These are phyloP conservation scores for Cataglyphis albicans DNA, from an alignment of 2,888 invertebrate genomes.

Conservation along the genomic window DNA sequence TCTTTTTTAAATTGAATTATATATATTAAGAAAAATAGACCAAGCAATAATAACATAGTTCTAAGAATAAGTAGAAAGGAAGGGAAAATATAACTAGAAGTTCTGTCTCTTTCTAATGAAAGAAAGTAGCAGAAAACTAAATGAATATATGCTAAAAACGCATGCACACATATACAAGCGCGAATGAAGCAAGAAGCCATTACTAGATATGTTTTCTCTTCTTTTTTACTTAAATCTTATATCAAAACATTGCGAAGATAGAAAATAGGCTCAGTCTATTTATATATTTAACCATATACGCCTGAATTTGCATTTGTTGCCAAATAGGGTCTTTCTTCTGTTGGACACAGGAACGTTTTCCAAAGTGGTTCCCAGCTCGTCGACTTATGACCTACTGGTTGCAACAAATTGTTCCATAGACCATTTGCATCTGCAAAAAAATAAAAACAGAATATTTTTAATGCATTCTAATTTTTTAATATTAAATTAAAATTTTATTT, in stretches of 20 bases:
- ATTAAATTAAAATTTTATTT: constrained; percentile 4
- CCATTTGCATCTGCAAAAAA: constrained; percentile 87
- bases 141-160: not conserved
- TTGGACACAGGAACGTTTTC: constrained; percentile 86
- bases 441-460: constrained; percentile 62
- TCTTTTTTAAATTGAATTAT: not conserved
- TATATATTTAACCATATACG: not conserved
- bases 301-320: constrained; percentile 73
- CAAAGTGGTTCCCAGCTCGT: constrained; percentile 81
- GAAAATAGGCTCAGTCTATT: not conserved
- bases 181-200: not conserved
- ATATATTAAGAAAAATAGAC: not conserved
- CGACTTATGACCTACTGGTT: constrained; percentile 87
- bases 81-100: not conserved
- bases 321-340: constrained; percentile 86
- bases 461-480: not conserved
- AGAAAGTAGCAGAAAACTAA: not conserved
- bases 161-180: not conserved
- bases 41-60: not conserved
- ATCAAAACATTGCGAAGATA: not conserved
- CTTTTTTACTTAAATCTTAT: not conserved
- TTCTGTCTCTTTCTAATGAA: not conserved
- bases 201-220: not conserved
- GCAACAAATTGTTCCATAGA: constrained; percentile 89
- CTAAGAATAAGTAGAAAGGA: not conserved